A percentile compares a stretch with the other conserved stretches of the same genome.
Conservation (phyloP, 1,140 invertebrate genomes). For the Leptinotarsa texana region DNA sequence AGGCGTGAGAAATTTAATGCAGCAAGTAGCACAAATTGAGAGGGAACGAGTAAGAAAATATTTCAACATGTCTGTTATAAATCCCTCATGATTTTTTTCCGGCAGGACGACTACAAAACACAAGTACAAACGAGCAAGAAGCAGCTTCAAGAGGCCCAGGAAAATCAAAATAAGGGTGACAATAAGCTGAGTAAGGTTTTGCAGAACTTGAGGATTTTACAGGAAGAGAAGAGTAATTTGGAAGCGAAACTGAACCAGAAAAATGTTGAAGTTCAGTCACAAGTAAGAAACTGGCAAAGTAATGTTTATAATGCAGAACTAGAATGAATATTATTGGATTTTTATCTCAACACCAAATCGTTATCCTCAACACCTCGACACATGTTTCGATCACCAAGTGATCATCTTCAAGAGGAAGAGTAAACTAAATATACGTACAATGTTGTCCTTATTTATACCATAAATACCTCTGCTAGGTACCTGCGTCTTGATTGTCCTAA, state of each 20-base stretch:
- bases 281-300: slow-evolving; percentile 53
- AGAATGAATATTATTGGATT: too few species aligned
- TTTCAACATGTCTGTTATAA: not conserved
- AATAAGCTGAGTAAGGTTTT: slow-evolving; percentile 67
- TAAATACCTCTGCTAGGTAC: too few species aligned
- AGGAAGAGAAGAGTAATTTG: slow-evolving; percentile 76
- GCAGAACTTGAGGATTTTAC: slow-evolving; percentile 65
- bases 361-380: too few species aligned
- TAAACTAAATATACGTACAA: too few species aligned
- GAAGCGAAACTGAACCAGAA: slow-evolving; percentile 74
- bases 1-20: slow-evolving; percentile 84
- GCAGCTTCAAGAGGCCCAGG: slow-evolving; percentile 72
- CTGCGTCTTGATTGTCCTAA: too few species aligned
- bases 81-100: slow-evolving; percentile 17
- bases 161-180: slow-evolving; percentile 71
- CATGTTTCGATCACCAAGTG: too few species aligned
- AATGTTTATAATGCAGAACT: too few species aligned
- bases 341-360: too few species aligned
- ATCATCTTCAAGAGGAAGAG: too few species aligned
- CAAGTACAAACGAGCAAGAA: slow-evolving; percentile 70
- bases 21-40: slow-evolving; percentile 86
- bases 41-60: slow-evolving; percentile 69
- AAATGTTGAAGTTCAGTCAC: slow-evolving; percentile 66
- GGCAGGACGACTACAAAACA: slow-evolving; percentile 75
- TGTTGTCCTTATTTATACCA: too few species aligned